Conservation (phyloP, 1,140 invertebrate genomes). For the Sinella curviseta region DNA sequence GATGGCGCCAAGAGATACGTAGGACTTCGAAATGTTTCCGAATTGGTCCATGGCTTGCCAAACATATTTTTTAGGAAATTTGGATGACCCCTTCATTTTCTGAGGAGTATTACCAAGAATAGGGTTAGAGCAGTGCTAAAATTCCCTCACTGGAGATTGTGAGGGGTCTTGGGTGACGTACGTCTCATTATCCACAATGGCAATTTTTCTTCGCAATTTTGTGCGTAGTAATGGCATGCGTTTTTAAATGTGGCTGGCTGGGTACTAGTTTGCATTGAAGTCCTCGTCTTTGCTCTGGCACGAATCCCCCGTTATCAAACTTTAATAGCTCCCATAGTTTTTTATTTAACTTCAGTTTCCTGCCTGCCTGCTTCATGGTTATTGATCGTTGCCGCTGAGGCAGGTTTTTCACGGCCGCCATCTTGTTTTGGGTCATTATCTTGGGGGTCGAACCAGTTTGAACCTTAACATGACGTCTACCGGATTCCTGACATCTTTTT, state of each 20-base stretch:
- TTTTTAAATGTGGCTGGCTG: background rate
- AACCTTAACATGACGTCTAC: too few relatives aligned
- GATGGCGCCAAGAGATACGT: too few relatives aligned
- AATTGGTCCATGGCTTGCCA: constrained; percentile 38
- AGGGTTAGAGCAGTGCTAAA: too few relatives aligned
- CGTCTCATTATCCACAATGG: constrained; percentile 25
- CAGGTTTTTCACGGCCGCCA: too few relatives aligned
- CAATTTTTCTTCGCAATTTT: constrained; percentile 17
- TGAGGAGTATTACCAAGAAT: background rate
- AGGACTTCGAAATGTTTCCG: constrained; percentile 39
- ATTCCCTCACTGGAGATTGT: background rate
- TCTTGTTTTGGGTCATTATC: too few relatives aligned
- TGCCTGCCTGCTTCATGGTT: background rate
- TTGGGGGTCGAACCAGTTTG: background rate
- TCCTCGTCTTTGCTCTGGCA: too few relatives aligned
- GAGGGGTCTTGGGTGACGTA: constrained; percentile 1
- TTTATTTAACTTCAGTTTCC: background rate
- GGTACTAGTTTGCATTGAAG: background rate
- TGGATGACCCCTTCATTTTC: constrained; percentile 28
- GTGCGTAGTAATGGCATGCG: background rate
- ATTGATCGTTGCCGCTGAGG: background rate
- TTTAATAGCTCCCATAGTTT: background rate
- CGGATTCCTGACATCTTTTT: too few relatives aligned
- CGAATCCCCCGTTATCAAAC: background rate
- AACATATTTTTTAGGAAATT: constrained; percentile 29